phyloP scores from a whole-genome alignment of 2,888 invertebrate species.

The Drosophila tripunctata region DNA sequence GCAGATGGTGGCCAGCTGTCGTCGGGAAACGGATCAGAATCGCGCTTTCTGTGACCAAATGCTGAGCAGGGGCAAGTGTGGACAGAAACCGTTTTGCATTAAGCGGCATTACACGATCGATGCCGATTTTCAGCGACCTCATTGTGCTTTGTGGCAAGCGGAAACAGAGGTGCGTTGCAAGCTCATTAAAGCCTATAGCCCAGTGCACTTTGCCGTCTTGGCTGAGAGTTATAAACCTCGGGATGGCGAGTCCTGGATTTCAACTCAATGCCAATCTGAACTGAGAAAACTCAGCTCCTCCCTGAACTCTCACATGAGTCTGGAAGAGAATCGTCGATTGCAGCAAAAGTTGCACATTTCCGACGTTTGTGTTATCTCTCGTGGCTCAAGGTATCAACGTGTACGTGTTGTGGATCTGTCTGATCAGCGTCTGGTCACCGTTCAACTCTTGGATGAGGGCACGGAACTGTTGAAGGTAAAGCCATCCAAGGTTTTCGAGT shows the following conservation, averaged over 20 bases:
- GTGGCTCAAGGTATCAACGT: conserved; percentile 15
- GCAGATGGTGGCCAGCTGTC: conserved; percentile 16
- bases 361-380: conserved; percentile 46
- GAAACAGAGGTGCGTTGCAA: conserved; percentile 35
- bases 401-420: conserved; percentile 50
- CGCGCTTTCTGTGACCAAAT: conserved; percentile 20
- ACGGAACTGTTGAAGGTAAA: conserved; percentile 26
- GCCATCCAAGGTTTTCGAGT: conserved; percentile 26
- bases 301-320: conserved; percentile 32
- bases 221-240: conserved; percentile 26
- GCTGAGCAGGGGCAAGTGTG: conserved; percentile 40
- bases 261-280: not conserved
- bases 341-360: not conserved
- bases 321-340: conserved; percentile 2
- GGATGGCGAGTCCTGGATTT: conserved; percentile 25
- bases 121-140: conserved; percentile 17
- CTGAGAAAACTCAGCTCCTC: not conserved
- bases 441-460: conserved; percentile 54
- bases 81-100: conserved; percentile 12
- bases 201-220: conserved; percentile 42
- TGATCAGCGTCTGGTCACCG: conserved; percentile 4
- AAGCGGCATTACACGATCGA: conserved; percentile 26
- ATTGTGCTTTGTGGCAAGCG: not conserved
- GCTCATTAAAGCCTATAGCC: conserved; percentile 21
- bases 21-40: not conserved